Percentiles rank a stretch among this genome's conserved stretches.
These are phyloP conservation scores for Scelioninae gen. 2 DNA, from an alignment of 2,888 invertebrate genomes.

Conservation along the genomic window DNA sequence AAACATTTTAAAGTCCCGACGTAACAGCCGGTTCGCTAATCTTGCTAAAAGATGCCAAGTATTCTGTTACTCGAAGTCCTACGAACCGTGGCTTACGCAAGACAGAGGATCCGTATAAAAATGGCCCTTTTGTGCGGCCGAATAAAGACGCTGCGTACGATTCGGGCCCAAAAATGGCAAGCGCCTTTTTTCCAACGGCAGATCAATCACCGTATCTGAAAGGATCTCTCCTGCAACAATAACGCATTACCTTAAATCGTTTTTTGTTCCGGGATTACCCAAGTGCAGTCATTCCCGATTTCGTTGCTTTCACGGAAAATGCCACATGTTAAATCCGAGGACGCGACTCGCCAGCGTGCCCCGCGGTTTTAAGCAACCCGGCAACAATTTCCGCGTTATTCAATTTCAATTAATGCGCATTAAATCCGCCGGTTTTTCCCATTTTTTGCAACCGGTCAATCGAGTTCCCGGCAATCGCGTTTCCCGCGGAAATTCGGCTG, in stretches of 20 bases:
- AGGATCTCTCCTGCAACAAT: conserved; percentile 62
- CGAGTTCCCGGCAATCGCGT: no score
- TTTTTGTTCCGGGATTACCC: conserved; percentile 51
- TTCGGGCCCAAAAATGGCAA: conserved; percentile 62
- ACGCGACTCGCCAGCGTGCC: no score
- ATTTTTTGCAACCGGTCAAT: no score
- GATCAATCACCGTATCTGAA: conserved; percentile 66
- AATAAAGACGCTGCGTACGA: conserved; percentile 58
- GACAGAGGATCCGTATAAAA: conserved; percentile 63
- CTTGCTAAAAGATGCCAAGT: conserved; percentile 67
- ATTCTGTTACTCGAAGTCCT: conserved; percentile 63
- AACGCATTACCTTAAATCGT: conserved; percentile 55
- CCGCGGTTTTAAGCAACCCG: no score
- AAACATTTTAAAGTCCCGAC: conserved; percentile 43
- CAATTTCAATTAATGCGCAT: not conserved
- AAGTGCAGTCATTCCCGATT: conserved; percentile 47
- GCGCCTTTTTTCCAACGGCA: conserved; percentile 60
- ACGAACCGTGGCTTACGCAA: conserved; percentile 55
- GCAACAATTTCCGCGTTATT: not conserved
- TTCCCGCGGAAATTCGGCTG: not conserved
- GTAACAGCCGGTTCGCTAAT: conserved; percentile 63
- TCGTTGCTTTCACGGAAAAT: conserved; percentile 41
- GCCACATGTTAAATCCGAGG: conserved; percentile 2
- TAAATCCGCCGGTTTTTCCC: no score
- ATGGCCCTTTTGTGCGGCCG: conserved; percentile 61